Base-by-base conservation (phyloP, 2,113 vertebrate species). In the Acinonyx jubatus region DNA sequence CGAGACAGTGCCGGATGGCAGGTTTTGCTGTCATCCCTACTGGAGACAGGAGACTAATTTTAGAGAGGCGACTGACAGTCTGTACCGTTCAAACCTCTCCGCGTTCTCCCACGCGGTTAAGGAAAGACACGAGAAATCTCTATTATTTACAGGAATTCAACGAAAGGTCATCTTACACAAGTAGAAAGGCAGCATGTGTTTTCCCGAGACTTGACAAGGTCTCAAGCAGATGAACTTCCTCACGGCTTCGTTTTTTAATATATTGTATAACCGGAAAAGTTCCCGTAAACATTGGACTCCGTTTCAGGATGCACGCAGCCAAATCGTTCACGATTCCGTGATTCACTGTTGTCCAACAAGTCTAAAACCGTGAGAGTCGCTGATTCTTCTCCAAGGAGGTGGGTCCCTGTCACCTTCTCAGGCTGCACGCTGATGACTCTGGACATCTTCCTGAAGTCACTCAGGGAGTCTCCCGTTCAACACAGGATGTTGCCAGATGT, bases 361-460 rank as follows among this genome's bases (percentile, higher is more conserved):
- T 29, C 41, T 50, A 50, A 65, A n/a, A 65, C 29, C 41, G 36
- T 11, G 48, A 3, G 15, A 13, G 16, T 18, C 19, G 15, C 41
- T 50, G 8, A 3, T 66, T 65, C 19, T 90, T 63, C 48, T 66
- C 57, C 79, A 50, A 50, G 18, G 12, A 27, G 5, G 5, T 9
- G 21, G 25, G 41, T 19, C 45, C 11, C 36, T 55, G 7, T n/a
- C 87, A 6, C 13, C 29, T 33, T 15, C 57, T 48, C 10, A 4
- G 5, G 25, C 16, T 25, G 9, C 33, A 10, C 0, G 0, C 5
- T 9, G 61, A 66, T 80, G 76, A 12, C 31, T 9, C 1, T 21
- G 48, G 29, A 50, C 45, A 33, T 16, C 29, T 79, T 79, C 29
- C 45, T 16, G 0, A 16, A 19, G 45, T 50, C 76, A 45, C 41